Base-by-base conservation (phyloP, 2,888 invertebrate genomes). In the Gasteruption jaculator region DNA sequence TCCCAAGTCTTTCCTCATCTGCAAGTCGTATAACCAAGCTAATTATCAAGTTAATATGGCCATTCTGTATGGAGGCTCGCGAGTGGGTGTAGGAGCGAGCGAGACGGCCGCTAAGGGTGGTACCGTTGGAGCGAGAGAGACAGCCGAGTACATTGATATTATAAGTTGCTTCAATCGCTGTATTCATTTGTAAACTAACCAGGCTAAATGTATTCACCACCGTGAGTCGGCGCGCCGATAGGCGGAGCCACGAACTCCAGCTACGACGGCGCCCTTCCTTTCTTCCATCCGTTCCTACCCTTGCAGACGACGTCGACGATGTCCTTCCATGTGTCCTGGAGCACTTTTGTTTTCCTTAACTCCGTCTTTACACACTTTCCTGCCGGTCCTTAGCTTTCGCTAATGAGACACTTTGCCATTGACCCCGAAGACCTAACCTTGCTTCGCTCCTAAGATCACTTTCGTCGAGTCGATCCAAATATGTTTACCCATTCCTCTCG, bases 41-140 rank as follows among this genome's bases (percentile, higher is more conserved):
- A 86, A 86, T 86, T 86, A 86, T 85, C 85, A 85, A 86, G 85
- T 85, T 85, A 84, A 85, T 85, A 85, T 82, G 84, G 85, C 80
- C 79, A 82, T 82, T 81, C 80, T 78, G 80, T 57, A 61, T 66
- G 71, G 71, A 69, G 68, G 71, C 70, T 71, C 71, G 66, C 65
- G 57, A 44, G 53, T 56, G 57, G 50, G 49, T 35, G 59, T 54
- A 57, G 55, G 60, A 56, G 58, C 52, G 51, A 59, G 64, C 48
- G 58, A 58, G 65, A 62, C 50, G 56, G 42, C 48, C 45, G 46
- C 51, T 50, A 62, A 58, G 60, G 60, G 57, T 54, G 55, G 53
- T 54, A 45, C 51, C 46, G 52, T 42, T 41, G 52, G 65, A 57
- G 62, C 56, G 56, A 68, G 65, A 53, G 61, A 71, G 73, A 72